Evolutionary conservation across 2,113 vertebrate species (phyloP), one percentile per base, ranked within the genome.

Genomic region (Oxyruncus cristatus): DNA sequence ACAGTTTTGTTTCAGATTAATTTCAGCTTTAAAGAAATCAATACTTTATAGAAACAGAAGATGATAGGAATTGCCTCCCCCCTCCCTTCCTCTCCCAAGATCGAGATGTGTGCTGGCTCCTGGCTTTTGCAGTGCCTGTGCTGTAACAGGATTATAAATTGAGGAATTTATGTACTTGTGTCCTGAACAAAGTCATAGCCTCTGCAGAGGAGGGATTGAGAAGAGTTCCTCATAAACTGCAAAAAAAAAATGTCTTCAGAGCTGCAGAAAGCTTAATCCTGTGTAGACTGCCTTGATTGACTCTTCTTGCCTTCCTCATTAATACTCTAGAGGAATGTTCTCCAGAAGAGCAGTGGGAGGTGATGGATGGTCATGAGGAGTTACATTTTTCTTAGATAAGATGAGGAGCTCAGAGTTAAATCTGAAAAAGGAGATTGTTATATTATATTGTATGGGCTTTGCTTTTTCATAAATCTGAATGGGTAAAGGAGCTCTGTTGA

Each of bases 241-340:
- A 53, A 52, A 20, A 23, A 52, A 22, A 52, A 20, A 23, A 53
- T 15, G 26, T 53, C n/a, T 49, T 87, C 47, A 79, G n/a, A 76
- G 62, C 58, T 76, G 23, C n/a, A 68, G 41, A 85, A 80, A 73
- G 9, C n/a, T 94, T 76, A 58, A 79, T 53, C 12, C 50, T 37
- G 5, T 39, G 63, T 32, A 75, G 65, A 39, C 10, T 42, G 46
- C 53, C 35, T 93, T 71, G 30, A 55, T 37, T 70, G 47, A 37
- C 19, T 86, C 59, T 53, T 82, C 41, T 37, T 67, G 7, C 63
- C 21, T 77, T 88, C 81, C 39, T 77, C 4, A 41, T 72, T 80
- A 65, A 59, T 59, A 56, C 55, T 84, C 63, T 49, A 44, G 67
- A 52, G 39, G 0, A 0, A 52, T 0, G 0, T 26, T n/a, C 39